Evolutionary conservation across 2,113 vertebrate genomes (phyloP).

Genomic region (Phylloscopus whistleri): DNA sequence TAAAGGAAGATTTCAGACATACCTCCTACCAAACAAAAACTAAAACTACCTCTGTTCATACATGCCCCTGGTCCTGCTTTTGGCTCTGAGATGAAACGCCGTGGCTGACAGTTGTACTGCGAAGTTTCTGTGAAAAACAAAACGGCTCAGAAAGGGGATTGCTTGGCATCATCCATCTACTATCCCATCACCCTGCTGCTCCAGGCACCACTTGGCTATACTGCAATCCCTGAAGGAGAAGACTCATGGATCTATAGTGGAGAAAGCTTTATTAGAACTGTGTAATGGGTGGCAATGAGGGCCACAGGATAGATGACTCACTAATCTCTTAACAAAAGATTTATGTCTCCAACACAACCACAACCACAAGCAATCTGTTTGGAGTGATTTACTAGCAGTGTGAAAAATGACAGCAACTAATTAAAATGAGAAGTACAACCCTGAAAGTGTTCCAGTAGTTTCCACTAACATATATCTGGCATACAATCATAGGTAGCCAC

Average conservation of each 20-base stretch:
- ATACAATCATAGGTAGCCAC: not conserved
- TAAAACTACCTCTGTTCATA: not conserved
- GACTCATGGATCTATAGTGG: not conserved
- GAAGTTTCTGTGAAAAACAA: not conserved
- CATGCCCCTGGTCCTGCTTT: not conserved
- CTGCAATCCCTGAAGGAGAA: not conserved
- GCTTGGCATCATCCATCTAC: fast-evolving
- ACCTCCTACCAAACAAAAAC: not conserved
- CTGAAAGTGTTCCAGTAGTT: not conserved
- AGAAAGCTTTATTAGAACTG: not conserved
- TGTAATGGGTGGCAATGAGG: not conserved
- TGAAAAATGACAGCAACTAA: not conserved
- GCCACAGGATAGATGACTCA: not conserved
- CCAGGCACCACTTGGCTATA: not conserved
- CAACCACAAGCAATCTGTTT: not conserved
- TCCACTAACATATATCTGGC: not conserved
- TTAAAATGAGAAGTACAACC: not conserved
- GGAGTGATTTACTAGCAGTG: not conserved
- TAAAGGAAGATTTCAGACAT: not conserved
- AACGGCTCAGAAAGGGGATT: not conserved
- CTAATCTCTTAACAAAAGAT: not conserved
- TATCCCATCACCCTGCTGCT: not conserved
- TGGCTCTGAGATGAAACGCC: not conserved
- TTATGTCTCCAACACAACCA: not conserved
- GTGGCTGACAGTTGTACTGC: fast-evolving